Evolutionary conservation across 2,113 vertebrate species (phyloP).

Genomic region (Chamaetylas fuelleborni): DNA sequence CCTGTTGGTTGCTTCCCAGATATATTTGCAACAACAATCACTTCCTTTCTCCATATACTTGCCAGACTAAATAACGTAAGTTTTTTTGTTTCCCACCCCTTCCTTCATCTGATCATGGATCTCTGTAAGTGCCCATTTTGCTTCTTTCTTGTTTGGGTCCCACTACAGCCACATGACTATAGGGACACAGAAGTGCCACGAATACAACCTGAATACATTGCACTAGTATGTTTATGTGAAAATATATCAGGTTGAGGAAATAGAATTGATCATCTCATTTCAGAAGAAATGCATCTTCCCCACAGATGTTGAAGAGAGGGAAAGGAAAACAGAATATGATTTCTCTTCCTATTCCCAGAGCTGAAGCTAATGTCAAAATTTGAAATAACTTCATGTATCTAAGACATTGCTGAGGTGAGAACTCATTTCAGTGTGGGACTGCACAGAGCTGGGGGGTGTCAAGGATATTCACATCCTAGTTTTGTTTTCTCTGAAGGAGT

Average conservation of each 20-base stretch:
- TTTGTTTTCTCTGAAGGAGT: neutral
- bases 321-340: neutral
- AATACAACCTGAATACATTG: neutral
- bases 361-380: neutral
- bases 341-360: neutral
- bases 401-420: neutral
- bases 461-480: neutral
- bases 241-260: neutral
- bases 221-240: neutral
- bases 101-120: neutral
- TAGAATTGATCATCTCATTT: neutral
- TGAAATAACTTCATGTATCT: neutral
- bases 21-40: neutral
- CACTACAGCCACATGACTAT: neutral
- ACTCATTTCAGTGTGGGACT: neutral
- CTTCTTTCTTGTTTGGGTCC: neutral
- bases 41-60: neutral
- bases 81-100: neutral
- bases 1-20: neutral
- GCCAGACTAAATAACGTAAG: neutral
- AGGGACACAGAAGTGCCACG: neutral
- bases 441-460: accelerated
- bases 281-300: neutral
- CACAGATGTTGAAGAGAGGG: neutral
- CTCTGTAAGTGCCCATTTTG: neutral